phyloP scores from a whole-genome alignment of 2,113 vertebrate species.

The Bucco capensis region DNA sequence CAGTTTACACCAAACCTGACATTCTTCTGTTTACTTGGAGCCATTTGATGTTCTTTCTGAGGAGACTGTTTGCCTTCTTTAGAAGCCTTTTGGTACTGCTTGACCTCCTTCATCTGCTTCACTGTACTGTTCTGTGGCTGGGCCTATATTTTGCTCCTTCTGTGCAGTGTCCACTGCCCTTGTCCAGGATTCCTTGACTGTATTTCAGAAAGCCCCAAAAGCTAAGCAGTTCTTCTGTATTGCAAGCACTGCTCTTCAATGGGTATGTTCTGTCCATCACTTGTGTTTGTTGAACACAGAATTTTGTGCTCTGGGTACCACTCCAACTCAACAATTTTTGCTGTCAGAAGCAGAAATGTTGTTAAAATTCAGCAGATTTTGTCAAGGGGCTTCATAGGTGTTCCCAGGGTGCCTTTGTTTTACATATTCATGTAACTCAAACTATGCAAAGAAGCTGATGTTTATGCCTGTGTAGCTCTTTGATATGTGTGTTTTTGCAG shows the following conservation, averaged over 20 bases:
- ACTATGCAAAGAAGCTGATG: neutral
- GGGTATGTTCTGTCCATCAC: fast-evolving
- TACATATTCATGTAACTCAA: neutral
- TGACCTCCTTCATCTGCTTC: neutral
- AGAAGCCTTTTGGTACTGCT: neutral
- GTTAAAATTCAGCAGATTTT: neutral
- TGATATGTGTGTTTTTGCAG: neutral
- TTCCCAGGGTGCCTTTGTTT: neutral
- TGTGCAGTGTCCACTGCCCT: neutral
- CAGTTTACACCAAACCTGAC: neutral
- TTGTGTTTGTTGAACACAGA: neutral
- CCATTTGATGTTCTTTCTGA: neutral
- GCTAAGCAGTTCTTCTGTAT: neutral
- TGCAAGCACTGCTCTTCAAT: neutral
- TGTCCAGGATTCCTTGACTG: neutral
- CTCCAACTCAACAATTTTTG: neutral
- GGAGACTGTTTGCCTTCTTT: neutral
- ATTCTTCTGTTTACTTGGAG: neutral
- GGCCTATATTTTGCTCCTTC: neutral
- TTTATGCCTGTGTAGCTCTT: neutral
- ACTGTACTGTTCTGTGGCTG: neutral
- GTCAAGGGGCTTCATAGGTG: neutral
- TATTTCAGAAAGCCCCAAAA: neutral
- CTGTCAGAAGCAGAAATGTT: neutral
- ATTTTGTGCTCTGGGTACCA: neutral